A percentile compares a stretch with the other conserved stretches of the same genome.
phyloP scores from a whole-genome alignment of 1,140 invertebrate genomes.

The Caenorhabditis brenneri region DNA sequence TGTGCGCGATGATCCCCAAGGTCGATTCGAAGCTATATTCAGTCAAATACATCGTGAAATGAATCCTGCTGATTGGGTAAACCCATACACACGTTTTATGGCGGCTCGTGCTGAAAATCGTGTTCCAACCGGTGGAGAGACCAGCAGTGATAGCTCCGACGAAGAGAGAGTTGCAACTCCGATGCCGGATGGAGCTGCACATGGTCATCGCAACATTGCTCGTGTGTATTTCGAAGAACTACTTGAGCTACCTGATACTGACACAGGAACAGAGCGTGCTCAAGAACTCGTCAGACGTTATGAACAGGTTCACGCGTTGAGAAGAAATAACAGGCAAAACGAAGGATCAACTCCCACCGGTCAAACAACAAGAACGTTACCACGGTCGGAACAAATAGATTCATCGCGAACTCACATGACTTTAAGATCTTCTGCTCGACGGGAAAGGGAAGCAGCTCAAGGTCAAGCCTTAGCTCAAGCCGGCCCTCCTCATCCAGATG shows the following conservation, averaged over 20 bases:
- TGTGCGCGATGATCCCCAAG: neutral
- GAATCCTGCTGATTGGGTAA: neutral
- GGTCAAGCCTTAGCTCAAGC: too few species aligned
- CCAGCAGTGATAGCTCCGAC: neutral
- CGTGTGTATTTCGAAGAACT: neutral
- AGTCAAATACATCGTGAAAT: constrained; percentile 10
- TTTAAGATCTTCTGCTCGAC: neutral
- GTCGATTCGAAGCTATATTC: neutral
- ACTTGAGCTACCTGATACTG: neutral
- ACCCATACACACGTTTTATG: neutral
- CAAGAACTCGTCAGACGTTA: neutral
- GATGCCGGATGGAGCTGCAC: neutral
- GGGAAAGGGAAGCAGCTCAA: neutral
- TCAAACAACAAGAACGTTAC: neutral
- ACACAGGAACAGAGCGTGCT: neutral
- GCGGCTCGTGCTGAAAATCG: neutral
- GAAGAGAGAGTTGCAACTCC: constrained; percentile 16
- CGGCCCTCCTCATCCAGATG: too few species aligned
- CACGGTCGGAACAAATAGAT: neutral
- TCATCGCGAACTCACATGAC: constrained; percentile 21
- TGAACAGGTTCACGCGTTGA: neutral
- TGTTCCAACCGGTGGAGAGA: neutral
- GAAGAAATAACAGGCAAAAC: neutral
- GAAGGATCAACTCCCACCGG: neutral
- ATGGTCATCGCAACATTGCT: neutral